Evolutionary conservation across 2,888 invertebrate species (phyloP).

Genomic region (Tricholauxania praeusta): DNA sequence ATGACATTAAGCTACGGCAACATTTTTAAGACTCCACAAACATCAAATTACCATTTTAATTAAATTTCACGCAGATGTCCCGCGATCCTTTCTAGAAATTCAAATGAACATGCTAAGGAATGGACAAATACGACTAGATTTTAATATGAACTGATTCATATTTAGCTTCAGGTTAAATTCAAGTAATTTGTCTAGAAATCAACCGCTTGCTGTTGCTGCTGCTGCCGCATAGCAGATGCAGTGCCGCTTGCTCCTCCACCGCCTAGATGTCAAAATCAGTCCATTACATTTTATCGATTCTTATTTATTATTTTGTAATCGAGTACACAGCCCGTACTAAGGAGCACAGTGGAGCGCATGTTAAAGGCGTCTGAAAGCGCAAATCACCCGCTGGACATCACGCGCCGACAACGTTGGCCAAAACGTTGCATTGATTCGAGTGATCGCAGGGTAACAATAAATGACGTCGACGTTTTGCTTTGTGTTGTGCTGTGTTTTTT

Average conservation of each 20-base stretch:
- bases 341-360: slow-evolving; percentile 6
- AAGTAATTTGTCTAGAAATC: slow-evolving; percentile 22
- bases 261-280: slow-evolving; percentile 15
- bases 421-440: slow-evolving; percentile 5
- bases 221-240: background rate
- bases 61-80: too few species aligned
- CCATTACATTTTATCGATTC: slow-evolving; percentile 23
- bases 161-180: slow-evolving; percentile 10
- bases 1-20: too few species aligned
- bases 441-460: slow-evolving; percentile 1
- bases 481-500: slow-evolving; percentile 31
- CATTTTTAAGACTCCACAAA: too few species aligned
- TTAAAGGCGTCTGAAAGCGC: slow-evolving; percentile 39
- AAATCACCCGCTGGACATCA: slow-evolving; percentile 54
- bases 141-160: slow-evolving; percentile 10
- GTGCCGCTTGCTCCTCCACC: too few species aligned
- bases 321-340: background rate
- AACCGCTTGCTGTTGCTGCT: background rate
- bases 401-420: slow-evolving; percentile 35
- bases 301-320: slow-evolving; percentile 34
- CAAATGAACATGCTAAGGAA: too few species aligned
- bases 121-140: too few species aligned
- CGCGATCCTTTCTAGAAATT: too few species aligned
- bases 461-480: background rate
- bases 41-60: too few species aligned